Evolutionary conservation across 2,797 vertebrate genomes (phyloP), one percentile per base, ranked within the genome.

Genomic region (Epinephelus malabaricus): DNA sequence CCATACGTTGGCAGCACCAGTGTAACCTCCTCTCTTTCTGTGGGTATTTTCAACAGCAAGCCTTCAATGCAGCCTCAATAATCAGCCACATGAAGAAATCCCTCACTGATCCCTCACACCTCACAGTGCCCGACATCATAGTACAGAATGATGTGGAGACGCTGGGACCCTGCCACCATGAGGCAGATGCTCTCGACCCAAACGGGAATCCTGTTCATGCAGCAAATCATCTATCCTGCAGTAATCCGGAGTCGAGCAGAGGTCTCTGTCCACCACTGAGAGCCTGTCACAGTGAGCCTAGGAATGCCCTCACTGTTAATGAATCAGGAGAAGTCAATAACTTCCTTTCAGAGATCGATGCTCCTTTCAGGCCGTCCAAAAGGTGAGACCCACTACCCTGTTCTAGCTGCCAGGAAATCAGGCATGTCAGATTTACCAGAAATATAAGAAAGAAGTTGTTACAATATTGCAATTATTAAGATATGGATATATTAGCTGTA

Each of bases 31-130:
- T 73, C 17, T 60, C 27, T 74, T 25, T 82, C 19, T 81, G 27
- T 83, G 27, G 61, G 8, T 25, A 7, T 76, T 73, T 66, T 69
- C 46, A 64, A 63, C 88, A 99, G 98, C 96, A 96, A 96, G 97
- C 96, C 88, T 97, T 97, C 92, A 97, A 97, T 0, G 96, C 95
- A 0, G 93, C 97, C 0, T 87, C 96, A 0, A 95, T 95, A 0
- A 94, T 98, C 64, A 93, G 96, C 72, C 97, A 97, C 90, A 97
- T 99, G 96, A 95, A 86, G 90, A 98, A 97, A 81, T 94, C 94
- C 38, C 88, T 87, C 34, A 69, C 53, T 2, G 90, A 91, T 27
- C 38, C 72, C 5, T 12, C 79, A 1, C 3, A 81, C 13, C 40
- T 43, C 7, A 69, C 74, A n/a, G 18, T 58, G 25, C 91, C 94